Base-by-base conservation (phyloP, 1,140 invertebrate species). In the Scaptomyza montana region DNA sequence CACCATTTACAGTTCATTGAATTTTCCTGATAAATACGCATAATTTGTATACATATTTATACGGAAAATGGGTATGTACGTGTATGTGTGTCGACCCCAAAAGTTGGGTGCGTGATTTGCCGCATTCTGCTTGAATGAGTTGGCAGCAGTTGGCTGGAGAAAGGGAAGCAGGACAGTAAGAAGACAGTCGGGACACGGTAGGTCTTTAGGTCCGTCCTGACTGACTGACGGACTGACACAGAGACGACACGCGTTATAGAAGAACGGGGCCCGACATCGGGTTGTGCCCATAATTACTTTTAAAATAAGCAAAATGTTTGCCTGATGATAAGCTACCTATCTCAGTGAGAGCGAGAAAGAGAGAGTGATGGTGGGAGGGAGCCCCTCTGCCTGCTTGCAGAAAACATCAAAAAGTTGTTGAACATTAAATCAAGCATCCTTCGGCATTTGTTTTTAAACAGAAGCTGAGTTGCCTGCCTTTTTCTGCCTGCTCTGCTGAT, bases 381-480 rank as follows among this genome's bases (percentile, higher is more conserved):
- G 39, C 21, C 3, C 3, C 21, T 1, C 21, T 25, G n/a, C 9
- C 5, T 39, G 21, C 21, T 25, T 25, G 57, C 71, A 55, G 74
- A 74, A 70, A 89, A 89, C 82, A 87, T 87, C 79, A 89, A 79
- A 89, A 89, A 89, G 66, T 82, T 89, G 7, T 89, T 84, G 69
- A 84, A 89, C 84, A 89, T 89, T 89, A 89, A 89, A 89, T 89
- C 84, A 89, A 89, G 84, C 77, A 89, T 89, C 70, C 84, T 87
- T 82, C 57, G 71, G 71, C 78, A 89, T 82, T 81, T 81, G 74
- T 74, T 41, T 36, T 78, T 78, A 86, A 86, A 80, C 78, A 61
- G 57, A 13, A 71, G 59, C 75, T 53, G 39, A 25, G 21, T 16
- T 16, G 30, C 5, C 5, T 33, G 30, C 30, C 33, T 30, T 28